Percentiles rank a stretch among this genome's conserved stretches.
These are phyloP conservation scores for Acrocephalus arundinaceus DNA, from an alignment of 2,113 vertebrate species.

Conservation along the genomic window DNA sequence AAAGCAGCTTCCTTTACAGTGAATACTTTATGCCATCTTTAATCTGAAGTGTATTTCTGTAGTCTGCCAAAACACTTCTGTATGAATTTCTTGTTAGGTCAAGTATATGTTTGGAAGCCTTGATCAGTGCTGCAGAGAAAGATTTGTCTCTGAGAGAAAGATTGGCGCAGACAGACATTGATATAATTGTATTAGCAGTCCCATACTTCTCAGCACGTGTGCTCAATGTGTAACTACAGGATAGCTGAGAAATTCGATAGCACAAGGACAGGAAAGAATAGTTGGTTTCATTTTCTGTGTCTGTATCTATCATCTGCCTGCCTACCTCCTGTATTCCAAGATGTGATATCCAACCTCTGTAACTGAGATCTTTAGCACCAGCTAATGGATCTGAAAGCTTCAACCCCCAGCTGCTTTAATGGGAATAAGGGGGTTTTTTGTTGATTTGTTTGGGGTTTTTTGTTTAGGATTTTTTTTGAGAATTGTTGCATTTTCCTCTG, in stretches of 20 bases:
- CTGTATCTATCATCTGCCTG: background rate
- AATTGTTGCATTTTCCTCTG: background rate
- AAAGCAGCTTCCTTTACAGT: conserved; percentile 1
- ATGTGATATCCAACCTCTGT: background rate
- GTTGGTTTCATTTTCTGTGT: background rate
- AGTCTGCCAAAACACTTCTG: background rate
- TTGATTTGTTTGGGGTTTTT: background rate
- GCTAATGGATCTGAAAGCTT: background rate
- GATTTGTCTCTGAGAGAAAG: background rate
- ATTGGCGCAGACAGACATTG: background rate
- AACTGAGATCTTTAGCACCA: background rate
- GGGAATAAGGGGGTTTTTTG: background rate
- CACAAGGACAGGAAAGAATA: background rate
- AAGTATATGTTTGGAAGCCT: conserved; percentile 9
- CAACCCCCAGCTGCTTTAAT: background rate
- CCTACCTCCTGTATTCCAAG: background rate
- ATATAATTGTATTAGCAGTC: conserved; percentile 17
- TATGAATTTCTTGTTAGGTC: conserved; percentile 34
- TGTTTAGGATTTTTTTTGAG: background rate
- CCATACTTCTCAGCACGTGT: background rate
- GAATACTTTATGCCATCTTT: conserved; percentile 3
- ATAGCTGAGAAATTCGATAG: conserved; percentile 16
- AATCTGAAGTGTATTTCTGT: conserved; percentile 25
- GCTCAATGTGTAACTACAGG: background rate
- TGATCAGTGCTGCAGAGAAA: conserved; percentile 7